Conservation (phyloP, 2,113 vertebrate genomes). For the Sander lucioperca region DNA sequence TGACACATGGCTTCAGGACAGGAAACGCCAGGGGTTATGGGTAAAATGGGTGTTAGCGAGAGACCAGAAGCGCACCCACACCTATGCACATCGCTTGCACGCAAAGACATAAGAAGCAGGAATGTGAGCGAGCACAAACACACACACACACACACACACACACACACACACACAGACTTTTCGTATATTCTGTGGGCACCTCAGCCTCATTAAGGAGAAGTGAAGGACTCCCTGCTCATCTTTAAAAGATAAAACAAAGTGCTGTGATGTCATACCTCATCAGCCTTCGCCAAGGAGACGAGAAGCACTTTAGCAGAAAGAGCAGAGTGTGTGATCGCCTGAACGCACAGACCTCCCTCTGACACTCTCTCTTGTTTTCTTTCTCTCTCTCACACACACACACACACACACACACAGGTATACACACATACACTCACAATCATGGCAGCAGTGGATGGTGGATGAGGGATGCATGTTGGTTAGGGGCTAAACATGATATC, state of each 20-base stretch:
- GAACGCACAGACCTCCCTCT: constrained; percentile 81
- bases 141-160: constrained; percentile 16
- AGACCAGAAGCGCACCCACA: constrained; percentile 60
- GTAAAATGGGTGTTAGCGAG: constrained; percentile 78
- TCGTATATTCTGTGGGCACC: constrained; percentile 72
- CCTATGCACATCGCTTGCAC: constrained; percentile 55
- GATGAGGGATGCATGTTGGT: constrained; percentile 85
- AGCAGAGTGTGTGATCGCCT: constrained; percentile 78
- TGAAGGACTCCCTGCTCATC: constrained; percentile 81
- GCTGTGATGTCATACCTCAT: constrained; percentile 85
- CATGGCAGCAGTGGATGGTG: constrained; percentile 61
- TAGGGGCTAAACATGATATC: constrained; percentile 86
- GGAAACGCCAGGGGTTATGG: constrained; percentile 81
- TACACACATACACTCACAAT: constrained; percentile 34
- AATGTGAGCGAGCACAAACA: constrained; percentile 25
- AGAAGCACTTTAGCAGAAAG: constrained; percentile 82
- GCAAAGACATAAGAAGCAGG: constrained; percentile 43
- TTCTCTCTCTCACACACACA: constrained; percentile 29
- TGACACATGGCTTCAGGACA: constrained; percentile 80
- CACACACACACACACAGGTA: constrained; percentile 2
- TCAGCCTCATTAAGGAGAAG: constrained; percentile 81
- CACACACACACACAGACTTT: constrained; percentile 34
- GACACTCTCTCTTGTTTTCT: constrained; percentile 63
- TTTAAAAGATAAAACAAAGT: constrained; percentile 88
- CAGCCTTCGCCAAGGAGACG: constrained; percentile 77